Conservation (phyloP, 2,888 invertebrate genomes). For the Taenaris catops region DNA sequence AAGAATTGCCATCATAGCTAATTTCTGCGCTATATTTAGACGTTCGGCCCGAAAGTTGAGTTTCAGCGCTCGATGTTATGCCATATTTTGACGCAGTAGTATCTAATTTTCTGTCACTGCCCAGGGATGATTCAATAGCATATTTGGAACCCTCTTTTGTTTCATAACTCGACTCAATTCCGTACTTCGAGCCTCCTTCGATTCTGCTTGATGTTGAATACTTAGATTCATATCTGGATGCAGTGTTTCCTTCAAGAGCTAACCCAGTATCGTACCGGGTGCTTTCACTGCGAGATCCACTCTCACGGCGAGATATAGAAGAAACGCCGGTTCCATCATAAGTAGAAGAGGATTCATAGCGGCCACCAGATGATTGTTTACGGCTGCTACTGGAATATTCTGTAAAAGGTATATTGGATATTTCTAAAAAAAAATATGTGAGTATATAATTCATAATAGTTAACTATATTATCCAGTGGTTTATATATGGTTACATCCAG, state of each 20-base stretch:
- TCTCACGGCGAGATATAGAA: conserved; percentile 58
- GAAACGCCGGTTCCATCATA: conserved; percentile 49
- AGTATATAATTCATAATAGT: too few relatives aligned
- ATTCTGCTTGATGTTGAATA: conserved; percentile 44
- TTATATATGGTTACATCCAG: too few relatives aligned
- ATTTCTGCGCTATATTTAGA: conserved; percentile 28
- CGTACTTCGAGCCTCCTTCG: conserved; percentile 36
- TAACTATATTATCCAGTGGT: too few relatives aligned
- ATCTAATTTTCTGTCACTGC: conserved; percentile 45
- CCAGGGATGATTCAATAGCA: conserved; percentile 36
- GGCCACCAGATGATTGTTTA: conserved; percentile 52
- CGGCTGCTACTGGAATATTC: conserved; percentile 68
- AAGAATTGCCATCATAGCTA: conserved; percentile 26
- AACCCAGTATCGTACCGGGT: conserved; percentile 47
- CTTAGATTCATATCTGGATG: conserved; percentile 59
- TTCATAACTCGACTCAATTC: conserved; percentile 39
- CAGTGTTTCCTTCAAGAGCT: conserved; percentile 47
- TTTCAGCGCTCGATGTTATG: conserved; percentile 43
- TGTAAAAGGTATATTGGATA: too few relatives aligned
- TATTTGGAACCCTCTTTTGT: conserved; percentile 36
- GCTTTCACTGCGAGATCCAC: conserved; percentile 54
- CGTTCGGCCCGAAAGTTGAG: conserved; percentile 27
- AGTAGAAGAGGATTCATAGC: conserved; percentile 57
- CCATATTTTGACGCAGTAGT: conserved; percentile 56
- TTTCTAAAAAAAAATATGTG: too few relatives aligned